Evolutionary conservation across 2,888 invertebrate species (phyloP).

Genomic region (Andricus quercusramuli): DNA sequence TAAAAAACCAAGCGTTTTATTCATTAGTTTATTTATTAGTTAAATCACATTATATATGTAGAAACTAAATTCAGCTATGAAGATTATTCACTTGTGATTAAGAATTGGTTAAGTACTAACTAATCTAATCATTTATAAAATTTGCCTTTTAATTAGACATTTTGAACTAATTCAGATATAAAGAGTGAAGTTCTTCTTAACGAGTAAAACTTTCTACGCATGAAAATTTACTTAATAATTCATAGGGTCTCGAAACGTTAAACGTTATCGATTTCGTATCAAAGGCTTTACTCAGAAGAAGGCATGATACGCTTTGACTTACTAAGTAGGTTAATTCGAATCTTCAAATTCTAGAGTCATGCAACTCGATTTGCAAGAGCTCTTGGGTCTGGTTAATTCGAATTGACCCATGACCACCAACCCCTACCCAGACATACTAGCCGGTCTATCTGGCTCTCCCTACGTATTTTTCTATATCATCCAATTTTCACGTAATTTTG

Average conservation of each 20-base stretch:
- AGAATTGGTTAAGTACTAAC: no score
- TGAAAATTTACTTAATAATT: neutral
- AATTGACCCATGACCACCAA: conserved; percentile 45
- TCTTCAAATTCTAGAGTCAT: conserved; percentile 74
- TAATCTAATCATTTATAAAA: no score
- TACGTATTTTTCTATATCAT: conserved; percentile 57
- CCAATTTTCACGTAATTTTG: conserved; percentile 61
- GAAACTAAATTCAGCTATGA: no score
- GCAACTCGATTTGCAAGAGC: conserved; percentile 75
- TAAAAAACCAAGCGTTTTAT: no score
- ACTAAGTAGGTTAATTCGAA: conserved; percentile 77
- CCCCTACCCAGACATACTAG: conserved; percentile 39
- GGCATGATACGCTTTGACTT: conserved; percentile 75
- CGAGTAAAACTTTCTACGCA: neutral
- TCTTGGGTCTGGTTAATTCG: conserved; percentile 65
- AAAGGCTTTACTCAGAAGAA: conserved; percentile 59
- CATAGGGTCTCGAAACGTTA: neutral
- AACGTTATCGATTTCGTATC: conserved; percentile 71
- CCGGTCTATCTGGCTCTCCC: neutral
- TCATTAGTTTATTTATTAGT: no score
- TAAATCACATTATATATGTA: no score
- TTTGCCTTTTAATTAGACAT: no score
- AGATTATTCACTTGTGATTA: no score
- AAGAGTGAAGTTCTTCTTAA: neutral
- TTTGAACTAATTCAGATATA: no score